These are phyloP conservation scores for Rhincodon typus DNA, from an alignment of 2,797 vertebrate genomes.

Conservation along the genomic window DNA sequence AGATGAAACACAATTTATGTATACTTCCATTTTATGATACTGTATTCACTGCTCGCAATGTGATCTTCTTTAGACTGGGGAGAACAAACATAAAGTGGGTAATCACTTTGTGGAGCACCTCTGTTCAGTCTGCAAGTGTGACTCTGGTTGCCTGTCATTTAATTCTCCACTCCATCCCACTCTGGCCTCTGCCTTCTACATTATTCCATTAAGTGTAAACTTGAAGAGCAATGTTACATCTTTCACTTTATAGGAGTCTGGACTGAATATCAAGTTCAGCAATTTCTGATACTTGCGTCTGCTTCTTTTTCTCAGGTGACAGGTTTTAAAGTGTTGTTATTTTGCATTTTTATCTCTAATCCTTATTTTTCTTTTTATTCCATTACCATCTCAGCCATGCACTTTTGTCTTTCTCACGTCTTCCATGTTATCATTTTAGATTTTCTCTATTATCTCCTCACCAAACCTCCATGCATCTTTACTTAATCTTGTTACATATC, in stretches of 20 bases:
- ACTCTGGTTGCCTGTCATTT: not conserved
- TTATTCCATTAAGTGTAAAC: not conserved
- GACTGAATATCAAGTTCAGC: not conserved
- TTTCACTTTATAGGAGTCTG: not conserved
- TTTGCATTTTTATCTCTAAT: not conserved
- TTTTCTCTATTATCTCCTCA: too few relatives aligned
- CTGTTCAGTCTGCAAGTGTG: not conserved
- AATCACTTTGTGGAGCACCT: too few relatives aligned
- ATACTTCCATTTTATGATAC: not conserved
- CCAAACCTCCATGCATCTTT: not conserved
- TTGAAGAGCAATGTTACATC: not conserved
- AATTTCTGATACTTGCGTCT: not conserved
- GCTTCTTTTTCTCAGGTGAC: not conserved
- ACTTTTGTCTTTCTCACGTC: not conserved
- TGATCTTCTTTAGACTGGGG: too few relatives aligned
- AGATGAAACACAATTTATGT: not conserved
- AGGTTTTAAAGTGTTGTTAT: not conserved
- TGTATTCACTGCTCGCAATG: not conserved
- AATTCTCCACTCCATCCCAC: not conserved
- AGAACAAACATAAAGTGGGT: too few relatives aligned
- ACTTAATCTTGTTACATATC: not conserved
- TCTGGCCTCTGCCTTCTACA: not conserved
- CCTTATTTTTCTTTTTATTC: not conserved
- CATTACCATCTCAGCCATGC: not conserved
- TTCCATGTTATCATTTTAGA: not conserved